Conservation (phyloP, 2,113 vertebrate genomes). For the Mesitornis unicolor region DNA sequence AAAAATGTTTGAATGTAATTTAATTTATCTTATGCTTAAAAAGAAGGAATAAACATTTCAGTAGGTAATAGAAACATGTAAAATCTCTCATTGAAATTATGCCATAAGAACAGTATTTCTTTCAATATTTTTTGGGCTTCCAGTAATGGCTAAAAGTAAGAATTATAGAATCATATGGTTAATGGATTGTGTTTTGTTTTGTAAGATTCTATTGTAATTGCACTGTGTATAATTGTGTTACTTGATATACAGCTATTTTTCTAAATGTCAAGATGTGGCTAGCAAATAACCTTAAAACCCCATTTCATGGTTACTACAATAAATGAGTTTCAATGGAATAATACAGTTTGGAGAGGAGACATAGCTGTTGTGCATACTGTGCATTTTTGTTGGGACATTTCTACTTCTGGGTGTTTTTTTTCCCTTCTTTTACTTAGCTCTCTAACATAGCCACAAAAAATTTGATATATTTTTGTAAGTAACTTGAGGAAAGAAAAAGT, state of each 20-base stretch:
- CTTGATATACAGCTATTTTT: slow-evolving; percentile 36
- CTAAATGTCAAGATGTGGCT: slow-evolving; percentile 45
- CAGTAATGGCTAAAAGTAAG: neutral
- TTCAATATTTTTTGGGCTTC: neutral
- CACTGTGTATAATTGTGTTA: slow-evolving; percentile 18
- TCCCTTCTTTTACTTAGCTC: neutral
- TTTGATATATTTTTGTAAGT: neutral
- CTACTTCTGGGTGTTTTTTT: neutral
- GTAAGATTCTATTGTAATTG: neutral
- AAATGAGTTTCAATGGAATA: slow-evolving; percentile 18
- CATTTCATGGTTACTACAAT: neutral
- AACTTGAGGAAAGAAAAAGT: neutral
- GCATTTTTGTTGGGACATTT: slow-evolving; percentile 7
- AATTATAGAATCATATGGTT: neutral
- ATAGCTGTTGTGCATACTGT: neutral
- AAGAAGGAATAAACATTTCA: neutral
- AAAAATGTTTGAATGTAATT: neutral
- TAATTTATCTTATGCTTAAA: neutral
- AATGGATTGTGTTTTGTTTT: slow-evolving; percentile 15
- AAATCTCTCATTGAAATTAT: neutral
- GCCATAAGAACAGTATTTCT: neutral
- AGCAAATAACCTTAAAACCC: slow-evolving; percentile 8
- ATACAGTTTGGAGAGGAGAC: neutral
- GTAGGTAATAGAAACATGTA: neutral
- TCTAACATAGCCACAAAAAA: neutral